phyloP scores from a whole-genome alignment of 2,113 vertebrate genomes.

The Larimichthys polyactis region DNA sequence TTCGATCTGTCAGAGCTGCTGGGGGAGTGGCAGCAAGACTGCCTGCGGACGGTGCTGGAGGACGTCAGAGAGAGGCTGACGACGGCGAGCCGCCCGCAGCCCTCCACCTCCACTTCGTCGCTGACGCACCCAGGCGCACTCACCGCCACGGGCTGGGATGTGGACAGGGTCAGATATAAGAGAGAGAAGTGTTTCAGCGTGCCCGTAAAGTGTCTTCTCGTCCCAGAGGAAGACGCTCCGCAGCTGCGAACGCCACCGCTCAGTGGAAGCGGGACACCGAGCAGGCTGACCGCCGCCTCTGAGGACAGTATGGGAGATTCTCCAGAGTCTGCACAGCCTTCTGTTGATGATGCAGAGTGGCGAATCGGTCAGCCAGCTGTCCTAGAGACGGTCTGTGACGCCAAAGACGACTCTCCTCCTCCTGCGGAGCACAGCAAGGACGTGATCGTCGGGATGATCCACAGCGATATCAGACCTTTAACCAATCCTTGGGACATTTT shows the following conservation, averaged over 20 bases:
- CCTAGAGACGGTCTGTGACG: rapidly evolving
- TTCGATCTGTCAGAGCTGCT: constrained; percentile 62
- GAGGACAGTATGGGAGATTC: neutral
- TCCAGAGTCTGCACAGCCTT: neutral
- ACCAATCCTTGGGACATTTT: constrained; percentile 70
- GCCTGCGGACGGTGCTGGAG: constrained; percentile 39
- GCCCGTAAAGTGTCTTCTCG: constrained; percentile 50
- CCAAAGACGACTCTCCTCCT: neutral
- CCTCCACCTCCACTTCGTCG: constrained; percentile 51
- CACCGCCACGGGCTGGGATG: constrained; percentile 51
- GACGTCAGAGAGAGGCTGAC: constrained; percentile 44
- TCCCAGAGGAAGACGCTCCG: constrained; percentile 44
- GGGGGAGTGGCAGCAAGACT: constrained; percentile 68
- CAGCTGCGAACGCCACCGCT: neutral
- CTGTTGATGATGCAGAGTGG: constrained; percentile 6
- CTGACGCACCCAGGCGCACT: neutral
- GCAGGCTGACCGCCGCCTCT: neutral
- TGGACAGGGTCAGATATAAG: constrained; percentile 55
- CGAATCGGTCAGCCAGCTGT: neutral
- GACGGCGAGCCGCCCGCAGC: neutral
- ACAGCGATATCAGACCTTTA: neutral
- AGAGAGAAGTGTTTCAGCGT: constrained; percentile 38
- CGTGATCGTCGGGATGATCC: neutral
- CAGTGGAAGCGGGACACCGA: neutral
- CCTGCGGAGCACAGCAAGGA: constrained; percentile 12